Percentiles rank a stretch among this genome's conserved stretches.
Conservation (phyloP, 2,888 invertebrate genomes). For the Horisme vitalbata region DNA sequence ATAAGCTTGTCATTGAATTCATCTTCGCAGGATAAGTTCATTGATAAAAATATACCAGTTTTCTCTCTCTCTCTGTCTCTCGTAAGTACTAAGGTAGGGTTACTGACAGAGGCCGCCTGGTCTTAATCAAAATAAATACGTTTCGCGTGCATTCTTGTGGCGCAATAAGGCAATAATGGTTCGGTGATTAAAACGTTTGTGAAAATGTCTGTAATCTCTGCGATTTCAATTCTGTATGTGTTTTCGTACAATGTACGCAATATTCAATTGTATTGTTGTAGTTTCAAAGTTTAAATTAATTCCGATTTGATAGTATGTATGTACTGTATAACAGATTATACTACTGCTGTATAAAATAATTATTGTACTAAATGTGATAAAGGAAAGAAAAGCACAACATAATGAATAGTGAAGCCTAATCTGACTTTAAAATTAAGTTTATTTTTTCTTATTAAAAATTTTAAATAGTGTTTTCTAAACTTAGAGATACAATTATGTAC, state of each 20-base stretch:
- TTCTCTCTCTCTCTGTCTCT: no score
- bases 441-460: constrained; percentile 54
- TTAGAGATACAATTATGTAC: constrained; percentile 58
- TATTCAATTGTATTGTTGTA: constrained; percentile 39
- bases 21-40: no score
- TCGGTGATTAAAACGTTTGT: constrained; percentile 36
- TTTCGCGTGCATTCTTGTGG: constrained; percentile 39
- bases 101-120: no score
- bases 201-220: constrained; percentile 31
- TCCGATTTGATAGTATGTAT: constrained; percentile 56
- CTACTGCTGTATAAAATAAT: constrained; percentile 61
- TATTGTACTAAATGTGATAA: constrained; percentile 77
- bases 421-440: constrained; percentile 68
- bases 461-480: constrained; percentile 66
- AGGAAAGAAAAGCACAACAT: constrained; percentile 76
- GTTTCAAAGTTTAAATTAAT: constrained; percentile 56
- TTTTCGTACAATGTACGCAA: constrained; percentile 34
- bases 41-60: no score
- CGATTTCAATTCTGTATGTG: constrained; percentile 16
- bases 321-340: constrained; percentile 70
- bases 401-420: constrained; percentile 76
- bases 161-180: constrained; percentile 40
- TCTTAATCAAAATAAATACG: constrained; percentile 18
- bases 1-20: no score
- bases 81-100: no score